phyloP scores from a whole-genome alignment of 1,140 invertebrate species.

The Cotesia typhae region DNA sequence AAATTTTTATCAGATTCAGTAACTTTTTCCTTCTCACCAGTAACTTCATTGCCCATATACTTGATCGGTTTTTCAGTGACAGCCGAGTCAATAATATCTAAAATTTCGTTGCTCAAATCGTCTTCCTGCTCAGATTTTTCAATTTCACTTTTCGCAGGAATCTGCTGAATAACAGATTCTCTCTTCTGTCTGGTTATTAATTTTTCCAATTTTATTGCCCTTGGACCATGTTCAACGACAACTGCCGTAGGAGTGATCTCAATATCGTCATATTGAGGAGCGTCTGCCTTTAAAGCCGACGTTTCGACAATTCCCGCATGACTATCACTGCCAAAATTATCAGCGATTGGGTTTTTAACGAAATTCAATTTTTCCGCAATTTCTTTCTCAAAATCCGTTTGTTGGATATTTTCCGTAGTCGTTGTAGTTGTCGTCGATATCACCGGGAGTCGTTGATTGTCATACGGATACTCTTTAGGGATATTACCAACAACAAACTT shows the following conservation, averaged over 20 bases:
- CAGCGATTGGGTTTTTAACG: slow-evolving; percentile 32
- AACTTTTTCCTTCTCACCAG: slow-evolving; percentile 33
- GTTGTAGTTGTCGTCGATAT: slow-evolving; percentile 11
- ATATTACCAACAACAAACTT: slow-evolving; percentile 62
- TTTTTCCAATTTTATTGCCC: slow-evolving; percentile 52
- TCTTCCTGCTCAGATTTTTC: slow-evolving; percentile 46
- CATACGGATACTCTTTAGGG: slow-evolving; percentile 55
- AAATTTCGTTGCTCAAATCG: slow-evolving; percentile 61
- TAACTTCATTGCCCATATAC: slow-evolving; percentile 30
- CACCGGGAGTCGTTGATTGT: not conserved
- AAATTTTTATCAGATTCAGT: slow-evolving; percentile 36
- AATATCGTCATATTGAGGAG: slow-evolving; percentile 52
- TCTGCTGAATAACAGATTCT: slow-evolving; percentile 56
- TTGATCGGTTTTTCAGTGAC: slow-evolving; percentile 43
- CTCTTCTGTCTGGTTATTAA: slow-evolving; percentile 36
- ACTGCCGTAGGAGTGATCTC: slow-evolving; percentile 57
- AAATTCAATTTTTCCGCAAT: slow-evolving; percentile 47
- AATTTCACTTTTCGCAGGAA: slow-evolving; percentile 53
- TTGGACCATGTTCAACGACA: slow-evolving; percentile 66
- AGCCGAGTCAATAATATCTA: slow-evolving; percentile 60
- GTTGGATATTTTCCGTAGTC: slow-evolving; percentile 24
- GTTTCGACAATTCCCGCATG: slow-evolving; percentile 36
- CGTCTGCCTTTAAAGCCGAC: slow-evolving; percentile 38
- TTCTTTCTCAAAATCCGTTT: slow-evolving; percentile 40
- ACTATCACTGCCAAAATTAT: not conserved